Evolutionary conservation across 2,888 invertebrate genomes (phyloP).

Genomic region (Eupithecia centaureata): DNA sequence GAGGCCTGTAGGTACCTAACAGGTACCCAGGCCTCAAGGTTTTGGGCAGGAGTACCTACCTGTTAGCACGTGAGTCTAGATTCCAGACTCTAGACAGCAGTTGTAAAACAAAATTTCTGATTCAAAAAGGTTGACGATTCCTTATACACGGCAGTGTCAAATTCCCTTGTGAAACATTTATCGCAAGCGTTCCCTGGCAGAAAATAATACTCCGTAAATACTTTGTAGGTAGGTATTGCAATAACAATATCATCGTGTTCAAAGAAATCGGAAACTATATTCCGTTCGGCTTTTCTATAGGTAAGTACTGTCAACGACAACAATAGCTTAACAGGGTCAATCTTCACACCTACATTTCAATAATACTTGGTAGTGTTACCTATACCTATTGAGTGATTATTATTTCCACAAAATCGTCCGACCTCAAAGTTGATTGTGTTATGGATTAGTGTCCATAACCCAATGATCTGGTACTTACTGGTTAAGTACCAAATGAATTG

Average conservation of each 20-base stretch:
- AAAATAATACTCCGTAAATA: conserved; percentile 59
- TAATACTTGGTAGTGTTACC: no score
- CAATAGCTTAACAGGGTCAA: background rate
- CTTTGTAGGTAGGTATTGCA: conserved; percentile 43
- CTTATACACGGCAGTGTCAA: conserved; percentile 60
- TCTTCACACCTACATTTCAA: background rate
- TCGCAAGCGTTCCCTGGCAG: conserved; percentile 67
- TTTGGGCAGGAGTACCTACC: no score
- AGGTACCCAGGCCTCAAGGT: no score
- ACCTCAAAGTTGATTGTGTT: background rate
- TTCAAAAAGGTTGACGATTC: conserved; percentile 52
- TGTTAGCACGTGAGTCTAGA: no score
- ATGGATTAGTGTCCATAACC: no score
- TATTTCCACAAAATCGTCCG: background rate
- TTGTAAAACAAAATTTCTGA: no score
- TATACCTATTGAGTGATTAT: no score
- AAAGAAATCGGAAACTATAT: conserved; percentile 62
- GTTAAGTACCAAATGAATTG: no score
- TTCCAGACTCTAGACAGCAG: no score
- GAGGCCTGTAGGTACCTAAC: no score
- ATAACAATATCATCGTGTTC: conserved; percentile 45
- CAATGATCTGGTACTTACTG: no score
- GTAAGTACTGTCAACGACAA: conserved; percentile 7
- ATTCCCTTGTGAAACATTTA: conserved; percentile 75
- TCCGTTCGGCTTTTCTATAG: conserved; percentile 39